Evolutionary conservation across 2,888 invertebrate genomes (phyloP).

Genomic region (Pseudococcus viburni): DNA sequence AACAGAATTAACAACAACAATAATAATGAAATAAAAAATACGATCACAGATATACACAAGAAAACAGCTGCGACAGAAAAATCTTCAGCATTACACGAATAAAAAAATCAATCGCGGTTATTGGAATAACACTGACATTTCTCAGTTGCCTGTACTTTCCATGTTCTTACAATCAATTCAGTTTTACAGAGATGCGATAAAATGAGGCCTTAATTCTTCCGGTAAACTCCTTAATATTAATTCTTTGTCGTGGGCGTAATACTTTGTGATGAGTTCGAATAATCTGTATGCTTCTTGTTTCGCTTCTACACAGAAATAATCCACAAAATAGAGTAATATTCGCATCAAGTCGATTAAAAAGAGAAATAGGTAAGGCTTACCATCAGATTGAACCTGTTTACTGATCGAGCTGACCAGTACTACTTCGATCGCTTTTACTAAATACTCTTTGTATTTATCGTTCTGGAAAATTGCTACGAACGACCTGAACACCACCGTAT

Average conservation of each 20-base stretch:
- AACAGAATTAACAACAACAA: conserved; percentile 25
- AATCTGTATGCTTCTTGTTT: conserved; percentile 33
- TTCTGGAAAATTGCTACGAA: conserved; percentile 40
- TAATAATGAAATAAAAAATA: neutral
- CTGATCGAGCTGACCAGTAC: conserved; percentile 36
- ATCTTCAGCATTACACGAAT: neutral
- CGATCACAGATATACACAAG: conserved; percentile 11
- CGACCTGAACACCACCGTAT: conserved; percentile 45
- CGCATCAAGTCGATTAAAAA: neutral
- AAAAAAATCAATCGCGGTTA: too few species aligned
- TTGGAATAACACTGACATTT: too few species aligned
- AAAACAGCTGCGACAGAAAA: neutral
- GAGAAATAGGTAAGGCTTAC: neutral
- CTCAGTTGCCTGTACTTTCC: neutral
- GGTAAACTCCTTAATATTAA: conserved; percentile 49
- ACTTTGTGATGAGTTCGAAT: conserved; percentile 51
- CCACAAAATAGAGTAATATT: neutral
- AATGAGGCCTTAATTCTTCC: conserved; percentile 50
- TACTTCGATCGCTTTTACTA: conserved; percentile 50
- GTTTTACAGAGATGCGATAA: conserved; percentile 45
- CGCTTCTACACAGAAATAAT: conserved; percentile 20
- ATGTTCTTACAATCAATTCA: neutral
- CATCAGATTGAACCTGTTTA: conserved; percentile 56
- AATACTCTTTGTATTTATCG: conserved; percentile 48
- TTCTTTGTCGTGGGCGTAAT: conserved; percentile 54